Evolutionary conservation across 2,113 vertebrate species (phyloP).

Genomic region (Melanerpes formicivorus): DNA sequence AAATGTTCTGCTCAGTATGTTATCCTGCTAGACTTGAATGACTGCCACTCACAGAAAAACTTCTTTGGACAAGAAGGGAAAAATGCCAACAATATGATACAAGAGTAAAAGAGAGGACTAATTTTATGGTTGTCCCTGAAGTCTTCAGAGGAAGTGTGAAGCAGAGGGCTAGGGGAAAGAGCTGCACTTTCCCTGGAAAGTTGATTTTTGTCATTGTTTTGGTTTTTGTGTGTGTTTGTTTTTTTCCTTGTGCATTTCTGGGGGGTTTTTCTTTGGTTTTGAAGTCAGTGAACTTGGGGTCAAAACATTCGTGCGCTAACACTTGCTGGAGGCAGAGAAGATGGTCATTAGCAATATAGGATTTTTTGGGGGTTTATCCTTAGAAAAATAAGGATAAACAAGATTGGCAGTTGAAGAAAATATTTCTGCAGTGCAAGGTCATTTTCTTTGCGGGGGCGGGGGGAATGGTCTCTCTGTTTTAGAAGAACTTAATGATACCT

Average conservation of each 20-base stretch:
- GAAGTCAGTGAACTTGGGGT: background rate
- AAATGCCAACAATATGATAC: background rate
- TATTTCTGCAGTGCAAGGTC: background rate
- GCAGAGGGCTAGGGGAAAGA: background rate
- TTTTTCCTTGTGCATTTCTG: background rate
- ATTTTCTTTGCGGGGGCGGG: background rate
- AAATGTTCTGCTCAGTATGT: background rate
- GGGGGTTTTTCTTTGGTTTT: background rate
- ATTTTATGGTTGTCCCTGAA: background rate
- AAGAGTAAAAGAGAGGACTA: background rate
- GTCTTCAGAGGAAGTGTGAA: background rate
- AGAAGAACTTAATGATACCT: background rate
- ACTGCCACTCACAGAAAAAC: background rate
- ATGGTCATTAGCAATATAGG: background rate
- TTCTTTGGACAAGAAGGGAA: background rate
- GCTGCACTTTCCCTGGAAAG: accelerated
- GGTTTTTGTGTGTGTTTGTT: background rate
- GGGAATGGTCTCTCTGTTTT: background rate
- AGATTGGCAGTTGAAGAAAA: background rate
- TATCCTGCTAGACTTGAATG: background rate
- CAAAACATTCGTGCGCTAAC: background rate
- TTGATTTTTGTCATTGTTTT: background rate
- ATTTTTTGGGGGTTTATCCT: background rate
- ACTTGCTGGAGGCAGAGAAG: background rate
- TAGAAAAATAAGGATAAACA: background rate